Percentiles rank a stretch among this genome's conserved stretches.
Conservation (phyloP, 1,140 invertebrate genomes). For the Potamilus streckersoni region DNA sequence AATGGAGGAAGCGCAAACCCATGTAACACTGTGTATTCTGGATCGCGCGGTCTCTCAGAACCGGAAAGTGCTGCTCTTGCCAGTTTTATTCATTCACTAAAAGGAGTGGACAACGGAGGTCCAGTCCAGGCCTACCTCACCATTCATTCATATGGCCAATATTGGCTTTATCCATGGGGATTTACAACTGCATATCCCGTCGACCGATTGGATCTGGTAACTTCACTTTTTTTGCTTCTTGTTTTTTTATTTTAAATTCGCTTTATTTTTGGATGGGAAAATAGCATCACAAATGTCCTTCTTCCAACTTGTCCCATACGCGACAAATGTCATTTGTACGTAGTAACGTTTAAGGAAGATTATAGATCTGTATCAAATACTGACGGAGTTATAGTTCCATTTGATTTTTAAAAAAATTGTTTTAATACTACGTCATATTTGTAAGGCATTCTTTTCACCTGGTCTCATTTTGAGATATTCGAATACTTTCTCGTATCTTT, state of each 20-base stretch:
- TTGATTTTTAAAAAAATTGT: no score
- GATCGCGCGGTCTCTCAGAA: slow-evolving; percentile 89
- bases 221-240: background rate
- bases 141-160: slow-evolving; percentile 64
- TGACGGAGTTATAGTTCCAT: no score
- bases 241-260: background rate
- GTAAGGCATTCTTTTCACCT: no score
- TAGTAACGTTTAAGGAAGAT: no score
- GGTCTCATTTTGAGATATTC: no score
- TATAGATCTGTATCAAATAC: no score
- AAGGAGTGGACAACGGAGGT: background rate
- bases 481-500: no score
- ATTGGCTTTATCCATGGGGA: slow-evolving; percentile 69
- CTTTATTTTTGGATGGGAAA: no score
- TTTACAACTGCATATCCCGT: slow-evolving; percentile 55
- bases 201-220: slow-evolving; percentile 63
- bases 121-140: slow-evolving; percentile 56
- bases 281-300: no score
- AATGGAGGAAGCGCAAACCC: slow-evolving; percentile 86
- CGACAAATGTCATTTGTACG: no score
- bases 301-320: no score
- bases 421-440: no score
- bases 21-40: slow-evolving; percentile 91
- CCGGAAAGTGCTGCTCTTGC: slow-evolving; percentile 79
- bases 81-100: slow-evolving; percentile 35